Base-by-base conservation (phyloP, 2,797 vertebrate genomes). In the Urophycis tenuis region DNA sequence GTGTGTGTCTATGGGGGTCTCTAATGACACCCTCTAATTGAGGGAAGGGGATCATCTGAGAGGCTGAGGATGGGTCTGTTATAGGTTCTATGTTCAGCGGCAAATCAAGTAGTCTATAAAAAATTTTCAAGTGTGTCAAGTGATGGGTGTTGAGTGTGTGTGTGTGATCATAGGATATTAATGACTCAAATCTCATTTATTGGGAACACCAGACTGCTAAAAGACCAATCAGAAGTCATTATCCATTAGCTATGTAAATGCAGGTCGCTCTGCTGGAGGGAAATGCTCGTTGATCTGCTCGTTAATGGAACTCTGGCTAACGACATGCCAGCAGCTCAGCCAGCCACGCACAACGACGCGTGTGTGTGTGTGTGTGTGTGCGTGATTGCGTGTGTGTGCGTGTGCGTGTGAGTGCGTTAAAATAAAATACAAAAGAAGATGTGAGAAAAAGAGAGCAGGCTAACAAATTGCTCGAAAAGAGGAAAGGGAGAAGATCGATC, bases 1-100 rank as follows among this genome's bases (percentile, higher is more conserved):
- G 86, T 83, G 87, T 83, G 75, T 76, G 85, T 81, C 86, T 81
- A 8, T 11, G 76, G 31, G 41, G 29, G 72, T 29, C 89, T 90
- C 89, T 91, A 92, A 93, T 93, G 90, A 92, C 79, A 81, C 86
- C 83, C 87, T 90, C 95, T 97, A 97, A 98, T 97, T 96, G 96
- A 96, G 94, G 94, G 94, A 95, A 95, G 94, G 95, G 95, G 95
- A 94, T 95, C 93, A 93, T 94, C 91, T 92, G 91, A 90, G 33
- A 72, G 92, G 93, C 94, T 89, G 89, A 91, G 89, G 22, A 25
- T 88, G 86, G 85, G 81, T 83, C 76, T 15, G 64, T 79, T 82
- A 87, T 86, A 86, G 89, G 88, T 87, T 91, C n/a, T n/a, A 87
- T 85, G 74, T 78, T 87, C 81, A 64, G 29, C 60, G 29, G 60